A percentile compares a stretch with the other conserved stretches of the same genome.
These are phyloP conservation scores for Danio tinwini DNA, from an alignment of 2,797 vertebrate species.

Conservation along the genomic window DNA sequence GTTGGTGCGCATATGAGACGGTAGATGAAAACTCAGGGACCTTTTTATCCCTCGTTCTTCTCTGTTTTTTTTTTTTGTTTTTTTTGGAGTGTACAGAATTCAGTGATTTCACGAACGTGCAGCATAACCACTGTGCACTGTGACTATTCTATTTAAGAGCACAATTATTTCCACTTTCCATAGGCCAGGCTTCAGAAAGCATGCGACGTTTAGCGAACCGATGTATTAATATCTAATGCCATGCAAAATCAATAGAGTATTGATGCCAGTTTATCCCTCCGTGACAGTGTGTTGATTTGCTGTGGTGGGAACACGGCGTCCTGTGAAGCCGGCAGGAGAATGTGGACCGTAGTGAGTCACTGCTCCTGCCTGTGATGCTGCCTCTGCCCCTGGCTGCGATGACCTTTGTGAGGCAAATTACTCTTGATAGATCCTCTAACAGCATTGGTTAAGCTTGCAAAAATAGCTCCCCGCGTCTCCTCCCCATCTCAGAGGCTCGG, in stretches of 20 bases:
- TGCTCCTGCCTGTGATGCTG: slow-evolving; percentile 46
- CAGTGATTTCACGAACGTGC: not conserved
- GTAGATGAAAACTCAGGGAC: not conserved
- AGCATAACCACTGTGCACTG: not conserved
- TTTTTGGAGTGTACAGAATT: not conserved
- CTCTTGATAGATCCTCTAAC: slow-evolving; percentile 70
- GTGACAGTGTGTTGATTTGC: slow-evolving; percentile 31
- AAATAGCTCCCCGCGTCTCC: slow-evolving; percentile 45
- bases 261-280: slow-evolving; percentile 17
- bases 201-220: slow-evolving; percentile 2
- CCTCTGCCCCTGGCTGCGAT: slow-evolving; percentile 67
- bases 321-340: slow-evolving; percentile 56
- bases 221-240: slow-evolving; percentile 30
- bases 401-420: slow-evolving; percentile 76
- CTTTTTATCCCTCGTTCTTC: not conserved
- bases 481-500: slow-evolving; percentile 41
- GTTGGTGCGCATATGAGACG: no score
- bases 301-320: slow-evolving; percentile 39
- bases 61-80: not conserved
- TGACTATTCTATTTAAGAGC: not conserved
- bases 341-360: slow-evolving; percentile 59
- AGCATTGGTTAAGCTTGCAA: slow-evolving; percentile 49
- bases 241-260: slow-evolving; percentile 35
- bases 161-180: not conserved
- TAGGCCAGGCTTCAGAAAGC: not conserved